A percentile compares a stretch with the other conserved stretches of the same genome.
These are phyloP conservation scores for Verasper variegatus DNA, from an alignment of 2,113 vertebrate species.

Conservation along the genomic window DNA sequence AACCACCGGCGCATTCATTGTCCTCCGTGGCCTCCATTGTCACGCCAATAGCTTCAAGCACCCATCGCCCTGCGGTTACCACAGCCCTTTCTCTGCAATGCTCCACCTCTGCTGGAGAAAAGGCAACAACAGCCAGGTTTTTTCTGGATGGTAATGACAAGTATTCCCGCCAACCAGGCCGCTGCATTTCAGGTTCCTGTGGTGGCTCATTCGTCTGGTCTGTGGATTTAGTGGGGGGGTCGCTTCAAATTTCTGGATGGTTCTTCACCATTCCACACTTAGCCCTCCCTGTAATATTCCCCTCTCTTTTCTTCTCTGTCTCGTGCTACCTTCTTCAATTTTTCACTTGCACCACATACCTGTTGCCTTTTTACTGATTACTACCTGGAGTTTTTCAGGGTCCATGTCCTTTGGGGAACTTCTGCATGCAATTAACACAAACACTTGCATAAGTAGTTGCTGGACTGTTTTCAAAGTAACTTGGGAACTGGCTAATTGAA, in stretches of 20 bases:
- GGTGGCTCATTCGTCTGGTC: neutral
- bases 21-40: neutral
- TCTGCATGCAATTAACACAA: neutral
- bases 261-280: too few species aligned
- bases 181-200: neutral
- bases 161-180: neutral
- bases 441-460: neutral
- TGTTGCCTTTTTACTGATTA: too few species aligned
- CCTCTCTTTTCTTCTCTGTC: too few species aligned
- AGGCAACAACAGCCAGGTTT: neutral
- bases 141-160: neutral
- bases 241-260: neutral
- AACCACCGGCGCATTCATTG: neutral
- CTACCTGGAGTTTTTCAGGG: too few species aligned
- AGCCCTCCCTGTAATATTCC: too few species aligned
- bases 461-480: neutral
- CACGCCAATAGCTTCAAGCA: neutral
- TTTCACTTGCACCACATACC: too few species aligned
- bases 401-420: neutral
- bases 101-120: neutral
- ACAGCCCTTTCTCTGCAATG: neutral
- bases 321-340: too few species aligned
- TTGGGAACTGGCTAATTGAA: neutral
- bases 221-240: neutral
- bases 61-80: neutral